Evolutionary conservation across 2,113 vertebrate genomes (phyloP), one percentile per base, ranked within the genome.

Genomic region (Shinisaurus crocodilurus): DNA sequence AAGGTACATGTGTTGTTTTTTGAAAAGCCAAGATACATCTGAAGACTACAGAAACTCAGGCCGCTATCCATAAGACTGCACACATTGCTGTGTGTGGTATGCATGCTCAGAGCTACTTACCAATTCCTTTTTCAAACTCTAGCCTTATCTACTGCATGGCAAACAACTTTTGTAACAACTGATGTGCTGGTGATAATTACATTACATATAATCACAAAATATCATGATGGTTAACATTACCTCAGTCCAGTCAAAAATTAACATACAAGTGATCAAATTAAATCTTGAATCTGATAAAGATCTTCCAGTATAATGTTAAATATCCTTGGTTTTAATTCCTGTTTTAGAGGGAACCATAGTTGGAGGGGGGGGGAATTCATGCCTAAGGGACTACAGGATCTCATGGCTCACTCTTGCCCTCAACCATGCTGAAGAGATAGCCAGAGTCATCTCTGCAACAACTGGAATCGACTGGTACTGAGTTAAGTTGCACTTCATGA

Each of bases 401-500:
- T n/a, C n/a, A n/a, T n/a, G 7, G 27, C 37, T 40, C 48, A 60
- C 40, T 32, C 18, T 72, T 32, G 16, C 32, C 48, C 32, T 79
- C 43, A 80, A 3, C 29, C 75, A 45, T 29, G 5, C 43, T 88
- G 25, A 79, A 87, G 37, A 29, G 25, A 16, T n/a, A 48, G 45
- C 43, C 40, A 65, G 9, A 16, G 4, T 50, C 10, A 27, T 6
- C 20, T 37, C 32, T n/a, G 32, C 57, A 65, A 3, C 40, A 29
- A 13, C 9, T 23, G 34, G 1, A 13, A 9, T 1, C 15, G 63
- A 13, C 1, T 45, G 13, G 27, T 87, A 40, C 25, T 45, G 27
- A 25, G 54, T 18, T 0, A 87, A 48, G 60, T 77, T 0, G 8
- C 0, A 0, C 25, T 69, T 74, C 32, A 60, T 12, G 6, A 79